These are phyloP conservation scores for Lydus trimaculatus DNA, from an alignment of 2,888 invertebrate genomes.

Conservation along the genomic window DNA sequence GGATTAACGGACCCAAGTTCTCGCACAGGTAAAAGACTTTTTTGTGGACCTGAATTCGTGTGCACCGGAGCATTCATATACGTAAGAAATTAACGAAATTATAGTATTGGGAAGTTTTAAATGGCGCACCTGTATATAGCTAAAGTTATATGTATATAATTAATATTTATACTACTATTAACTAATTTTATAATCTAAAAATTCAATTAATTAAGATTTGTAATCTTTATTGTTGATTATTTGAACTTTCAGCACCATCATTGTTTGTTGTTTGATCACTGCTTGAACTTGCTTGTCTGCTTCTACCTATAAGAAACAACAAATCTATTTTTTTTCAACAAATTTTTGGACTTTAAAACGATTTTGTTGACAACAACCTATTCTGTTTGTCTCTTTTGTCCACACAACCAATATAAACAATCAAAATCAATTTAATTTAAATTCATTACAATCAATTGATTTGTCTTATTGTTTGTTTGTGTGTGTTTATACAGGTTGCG, in stretches of 20 bases:
- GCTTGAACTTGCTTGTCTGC: constrained; percentile 16
- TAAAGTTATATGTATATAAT: background rate
- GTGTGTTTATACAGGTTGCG: no score
- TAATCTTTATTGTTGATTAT: constrained; percentile 14
- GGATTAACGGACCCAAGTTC: no score
- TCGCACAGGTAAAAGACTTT: no score
- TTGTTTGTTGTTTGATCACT: constrained; percentile 14
- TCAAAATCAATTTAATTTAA: background rate
- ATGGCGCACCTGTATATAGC: no score
- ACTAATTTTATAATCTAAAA: background rate
- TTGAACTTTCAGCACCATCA: constrained; percentile 20
- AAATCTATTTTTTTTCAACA: background rate
- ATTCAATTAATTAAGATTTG: constrained; percentile 13
- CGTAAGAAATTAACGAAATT: no score
- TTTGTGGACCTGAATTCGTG: no score
- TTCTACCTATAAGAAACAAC: constrained; percentile 16
- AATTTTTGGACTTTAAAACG: background rate
- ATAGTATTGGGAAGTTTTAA: no score
- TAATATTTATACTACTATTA: background rate
- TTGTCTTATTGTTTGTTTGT: background rate
- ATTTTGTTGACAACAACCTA: no score
- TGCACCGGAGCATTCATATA: no score
- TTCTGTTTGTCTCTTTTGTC: no score
- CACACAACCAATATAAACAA: background rate
- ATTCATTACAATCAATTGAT: background rate